These are phyloP conservation scores for Marcusenius ussheri DNA, from an alignment of 2,113 vertebrate species.

Conservation along the genomic window DNA sequence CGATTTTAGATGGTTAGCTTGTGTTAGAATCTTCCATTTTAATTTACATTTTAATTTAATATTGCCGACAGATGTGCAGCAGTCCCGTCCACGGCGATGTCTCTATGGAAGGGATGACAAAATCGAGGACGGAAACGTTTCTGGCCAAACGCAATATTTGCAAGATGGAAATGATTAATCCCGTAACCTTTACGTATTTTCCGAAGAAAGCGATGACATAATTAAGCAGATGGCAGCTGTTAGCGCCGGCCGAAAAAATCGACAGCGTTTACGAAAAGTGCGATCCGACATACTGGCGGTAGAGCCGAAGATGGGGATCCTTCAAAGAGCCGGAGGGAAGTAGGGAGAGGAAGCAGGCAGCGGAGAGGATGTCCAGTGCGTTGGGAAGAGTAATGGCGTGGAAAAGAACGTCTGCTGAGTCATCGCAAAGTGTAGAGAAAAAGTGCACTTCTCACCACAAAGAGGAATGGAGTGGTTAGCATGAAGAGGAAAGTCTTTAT, in stretches of 20 bases:
- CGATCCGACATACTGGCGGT: neutral
- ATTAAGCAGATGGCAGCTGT: neutral
- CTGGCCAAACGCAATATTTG: neutral
- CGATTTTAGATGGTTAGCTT: neutral
- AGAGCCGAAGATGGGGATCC: neutral
- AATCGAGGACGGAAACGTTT: neutral
- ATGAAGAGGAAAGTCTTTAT: neutral
- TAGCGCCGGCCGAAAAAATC: neutral
- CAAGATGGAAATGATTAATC: conserved; percentile 1
- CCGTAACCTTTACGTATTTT: neutral
- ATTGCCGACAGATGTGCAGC: neutral
- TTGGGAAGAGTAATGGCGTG: neutral
- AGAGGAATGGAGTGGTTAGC: neutral
- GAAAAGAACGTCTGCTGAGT: neutral
- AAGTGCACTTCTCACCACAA: neutral
- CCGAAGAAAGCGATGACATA: neutral
- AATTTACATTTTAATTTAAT: conserved; percentile 2
- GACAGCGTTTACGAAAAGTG: neutral
- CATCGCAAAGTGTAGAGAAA: neutral
- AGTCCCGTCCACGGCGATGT: neutral
- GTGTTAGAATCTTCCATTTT: neutral
- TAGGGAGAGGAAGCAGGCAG: neutral
- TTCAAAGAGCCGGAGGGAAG: neutral
- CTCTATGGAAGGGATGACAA: neutral
- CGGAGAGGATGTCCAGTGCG: neutral